Conservation (phyloP, 2,797 vertebrate genomes). For the Sebastolobus alascanus region DNA sequence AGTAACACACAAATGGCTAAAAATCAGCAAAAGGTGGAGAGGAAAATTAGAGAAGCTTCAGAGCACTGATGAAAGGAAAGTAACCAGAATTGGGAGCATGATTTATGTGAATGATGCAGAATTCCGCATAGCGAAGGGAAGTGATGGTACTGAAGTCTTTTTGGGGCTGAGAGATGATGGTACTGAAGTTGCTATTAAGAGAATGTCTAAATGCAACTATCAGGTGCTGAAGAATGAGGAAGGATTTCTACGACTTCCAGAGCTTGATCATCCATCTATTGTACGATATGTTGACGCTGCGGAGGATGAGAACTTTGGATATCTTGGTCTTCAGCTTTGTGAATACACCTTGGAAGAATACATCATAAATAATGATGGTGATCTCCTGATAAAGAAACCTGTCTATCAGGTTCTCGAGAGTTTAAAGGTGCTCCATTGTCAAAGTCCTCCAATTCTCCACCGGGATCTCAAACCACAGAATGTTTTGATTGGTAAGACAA, state of each 20-base stretch:
- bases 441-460: conserved; percentile 67
- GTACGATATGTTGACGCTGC: conserved; percentile 75
- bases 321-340: conserved; percentile 81
- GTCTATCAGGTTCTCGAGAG: conserved; percentile 60
- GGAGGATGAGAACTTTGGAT: conserved; percentile 79
- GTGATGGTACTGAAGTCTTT: conserved; percentile 77
- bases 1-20: conserved; percentile 32
- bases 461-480: conserved; percentile 82
- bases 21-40: conserved; percentile 65
- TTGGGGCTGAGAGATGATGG: conserved; percentile 78
- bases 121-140: conserved; percentile 75
- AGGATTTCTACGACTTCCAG: conserved; percentile 59
- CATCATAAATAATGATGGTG: conserved; percentile 14
- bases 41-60: conserved; percentile 51
- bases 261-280: conserved; percentile 65
- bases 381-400: conserved; percentile 17
- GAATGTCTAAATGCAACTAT: conserved; percentile 69
- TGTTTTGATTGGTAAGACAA: conserved; percentile 77
- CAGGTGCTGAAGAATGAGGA: conserved; percentile 71
- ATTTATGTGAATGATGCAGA: conserved; percentile 51
- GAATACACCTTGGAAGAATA: conserved; percentile 78
- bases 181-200: conserved; percentile 81
- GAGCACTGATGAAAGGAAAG: conserved; percentile 18
- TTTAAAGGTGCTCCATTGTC: conserved; percentile 69
- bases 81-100: conserved; percentile 51